Evolutionary conservation across 2,113 vertebrate genomes (phyloP).

Genomic region (Poecilia latipinna): DNA sequence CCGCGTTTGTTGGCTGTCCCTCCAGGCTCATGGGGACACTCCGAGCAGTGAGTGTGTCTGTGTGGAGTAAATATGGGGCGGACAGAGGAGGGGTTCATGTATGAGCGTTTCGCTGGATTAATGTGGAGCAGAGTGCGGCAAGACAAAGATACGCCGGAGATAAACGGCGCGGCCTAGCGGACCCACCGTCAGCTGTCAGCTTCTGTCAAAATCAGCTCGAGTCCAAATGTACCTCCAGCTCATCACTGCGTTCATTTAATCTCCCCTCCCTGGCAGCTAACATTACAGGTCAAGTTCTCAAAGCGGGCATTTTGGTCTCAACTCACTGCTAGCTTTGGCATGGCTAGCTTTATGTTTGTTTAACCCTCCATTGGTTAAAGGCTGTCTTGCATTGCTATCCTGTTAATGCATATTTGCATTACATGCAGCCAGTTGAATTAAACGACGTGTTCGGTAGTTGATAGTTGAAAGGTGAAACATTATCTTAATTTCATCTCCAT

Average conservation of each 20-base stretch:
- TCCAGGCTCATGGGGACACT: not conserved
- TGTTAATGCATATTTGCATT: too few species aligned
- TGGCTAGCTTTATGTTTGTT: not conserved
- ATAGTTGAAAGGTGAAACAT: not conserved
- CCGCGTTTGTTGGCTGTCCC: not conserved
- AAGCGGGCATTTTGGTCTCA: not conserved
- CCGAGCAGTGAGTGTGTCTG: slow-evolving; percentile 11
- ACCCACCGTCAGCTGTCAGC: slow-evolving; percentile 56
- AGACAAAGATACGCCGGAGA: slow-evolving; percentile 57
- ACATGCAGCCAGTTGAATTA: not conserved
- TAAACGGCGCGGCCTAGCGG: slow-evolving; percentile 49
- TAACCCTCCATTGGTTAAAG: too few species aligned
- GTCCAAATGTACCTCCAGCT: not conserved
- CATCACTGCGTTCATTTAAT: not conserved
- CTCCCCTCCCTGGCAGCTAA: not conserved
- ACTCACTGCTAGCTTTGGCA: not conserved
- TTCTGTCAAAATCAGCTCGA: slow-evolving; percentile 9
- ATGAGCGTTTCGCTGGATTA: slow-evolving; percentile 48
- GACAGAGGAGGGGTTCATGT: slow-evolving; percentile 15
- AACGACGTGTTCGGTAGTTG: not conserved
- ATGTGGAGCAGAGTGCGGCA: slow-evolving; percentile 43
- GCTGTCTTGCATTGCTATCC: not conserved
- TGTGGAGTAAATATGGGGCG: slow-evolving; percentile 3
- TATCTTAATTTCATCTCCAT: not conserved
- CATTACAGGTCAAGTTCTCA: not conserved